phyloP scores from a whole-genome alignment of 2,888 invertebrate genomes.

The Parnassius orleans region DNA sequence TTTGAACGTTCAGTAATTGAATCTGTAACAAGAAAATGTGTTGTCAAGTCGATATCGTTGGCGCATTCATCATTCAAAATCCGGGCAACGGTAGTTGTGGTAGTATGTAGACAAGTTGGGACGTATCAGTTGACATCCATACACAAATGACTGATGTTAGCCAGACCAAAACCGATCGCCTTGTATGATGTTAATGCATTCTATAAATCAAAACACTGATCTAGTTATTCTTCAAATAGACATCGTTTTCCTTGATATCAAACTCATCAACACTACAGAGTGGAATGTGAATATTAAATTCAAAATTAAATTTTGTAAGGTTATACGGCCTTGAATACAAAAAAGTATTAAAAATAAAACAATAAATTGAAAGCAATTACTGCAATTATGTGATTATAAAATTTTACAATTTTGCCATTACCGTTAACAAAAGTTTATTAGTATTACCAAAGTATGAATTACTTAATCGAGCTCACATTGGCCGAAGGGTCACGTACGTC shows the following conservation, averaged over 20 bases:
- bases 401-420: constrained; percentile 56
- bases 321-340: constrained; percentile 31
- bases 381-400: constrained; percentile 68
- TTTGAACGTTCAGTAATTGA: constrained; percentile 74
- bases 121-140: constrained; percentile 37
- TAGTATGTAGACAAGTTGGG: constrained; percentile 43
- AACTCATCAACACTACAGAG: background rate
- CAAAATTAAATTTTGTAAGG: constrained; percentile 11
- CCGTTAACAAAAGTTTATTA: constrained; percentile 18
- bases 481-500: constrained; percentile 19
- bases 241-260: constrained; percentile 15
- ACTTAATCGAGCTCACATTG: constrained; percentile 19
- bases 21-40: constrained; percentile 76
- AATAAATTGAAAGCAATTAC: constrained; percentile 50
- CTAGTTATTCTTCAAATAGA: constrained; percentile 12
- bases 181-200: constrained; percentile 23
- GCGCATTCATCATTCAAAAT: constrained; percentile 62
- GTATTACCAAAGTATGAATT: constrained; percentile 16
- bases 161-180: constrained; percentile 37
- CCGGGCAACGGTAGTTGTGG: constrained; percentile 37
- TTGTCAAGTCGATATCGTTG: constrained; percentile 67
- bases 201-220: constrained; percentile 22
- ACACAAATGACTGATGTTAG: constrained; percentile 44
- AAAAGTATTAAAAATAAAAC: constrained; percentile 45
- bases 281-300: background rate